phyloP scores from a whole-genome alignment of 35 echinoderm and acorn worm genomes.

The Ptychodera flava region DNA sequence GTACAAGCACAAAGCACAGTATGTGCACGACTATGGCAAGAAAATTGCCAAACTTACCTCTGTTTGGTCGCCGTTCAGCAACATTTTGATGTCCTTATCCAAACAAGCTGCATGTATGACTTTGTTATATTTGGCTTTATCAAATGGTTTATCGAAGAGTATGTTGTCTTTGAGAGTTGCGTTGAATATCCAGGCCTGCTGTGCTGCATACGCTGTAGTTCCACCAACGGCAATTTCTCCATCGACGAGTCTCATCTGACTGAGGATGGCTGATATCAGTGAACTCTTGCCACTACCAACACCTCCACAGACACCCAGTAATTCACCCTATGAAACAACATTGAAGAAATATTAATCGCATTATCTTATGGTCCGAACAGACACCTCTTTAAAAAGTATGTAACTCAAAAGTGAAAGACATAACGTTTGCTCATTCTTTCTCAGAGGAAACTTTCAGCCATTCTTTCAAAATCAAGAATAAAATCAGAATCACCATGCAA shows the following conservation, averaged over 20 bases:
- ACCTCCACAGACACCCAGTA: conserved; percentile 77
- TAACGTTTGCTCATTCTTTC: too few species aligned
- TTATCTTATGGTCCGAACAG: neutral
- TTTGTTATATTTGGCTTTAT: conserved; percentile 66
- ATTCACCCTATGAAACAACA: conserved; percentile 37
- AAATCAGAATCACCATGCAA: neutral
- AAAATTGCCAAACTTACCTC: conserved; percentile 36
- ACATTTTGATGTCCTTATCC: conserved; percentile 68
- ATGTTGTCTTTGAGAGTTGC: conserved; percentile 89
- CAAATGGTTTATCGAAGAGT: conserved; percentile 69
- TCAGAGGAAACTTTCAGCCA: too few species aligned
- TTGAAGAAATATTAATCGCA: neutral
- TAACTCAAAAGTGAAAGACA: too few species aligned
- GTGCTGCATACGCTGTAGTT: conserved; percentile 75
- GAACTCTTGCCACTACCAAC: conserved; percentile 88
- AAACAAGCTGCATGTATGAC: conserved; percentile 56
- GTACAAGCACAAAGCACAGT: neutral
- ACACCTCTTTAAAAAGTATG: neutral
- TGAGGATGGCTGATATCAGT: conserved; percentile 66
- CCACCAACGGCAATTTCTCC: conserved; percentile 53
- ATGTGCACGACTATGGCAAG: neutral
- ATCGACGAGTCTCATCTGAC: conserved; percentile 73
- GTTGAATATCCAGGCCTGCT: conserved; percentile 96
- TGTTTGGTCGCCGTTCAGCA: conserved; percentile 80
- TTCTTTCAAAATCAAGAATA: neutral